Evolutionary conservation across 1,140 invertebrate genomes (phyloP), one percentile per base, ranked within the genome.

Genomic region (Drosophila asahinai): DNA sequence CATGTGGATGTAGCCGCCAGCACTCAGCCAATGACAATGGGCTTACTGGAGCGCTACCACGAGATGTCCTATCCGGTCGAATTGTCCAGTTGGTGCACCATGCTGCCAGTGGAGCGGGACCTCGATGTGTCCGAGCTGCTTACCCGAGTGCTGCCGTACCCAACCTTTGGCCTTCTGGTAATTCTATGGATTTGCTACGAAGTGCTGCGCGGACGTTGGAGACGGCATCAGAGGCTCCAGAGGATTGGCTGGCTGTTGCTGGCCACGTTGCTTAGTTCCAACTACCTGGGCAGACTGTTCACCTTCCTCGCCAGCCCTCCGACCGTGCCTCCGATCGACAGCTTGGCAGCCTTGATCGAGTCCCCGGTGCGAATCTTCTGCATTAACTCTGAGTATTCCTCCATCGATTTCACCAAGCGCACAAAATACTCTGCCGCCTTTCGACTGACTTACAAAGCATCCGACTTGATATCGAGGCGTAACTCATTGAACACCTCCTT

Each of bases 71-170:
- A 87, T 40, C 84, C 84, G 2, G 52, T 70, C 0, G 49, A 71
- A 3, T 25, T 71, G 12, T 22, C 52, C 51, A 84, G 65, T 15
- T 87, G 84, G 84, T 87, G 84, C 40, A 89, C 81, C 22, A 87
- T 87, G 84, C 9, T 89, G 62, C 84, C 84, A 5, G 36, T 52
- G 25, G 68, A 89, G 11, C 47, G 51, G 3, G 30, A 61, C 6
- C 51, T 83, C 1, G 14, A 67, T 4, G 47, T 68, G 3, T 36
- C 54, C 1, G 64, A 80, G 14, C 12, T 63, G 7, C 68, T 75
- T 3, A 9, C 33, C 1, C 74, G 52, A 40, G 61, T 68, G 11
- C 22, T 36, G 55, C 77, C 8, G 7, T 42, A 27, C 2, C 19
- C 1, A 8, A 80, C 66, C 0, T 15, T 80, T 4, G 4, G 8